Percentiles rank a stretch among this genome's conserved stretches.
phyloP scores from a whole-genome alignment of 2,113 vertebrate genomes.

The Ginglymostoma cirratum region DNA sequence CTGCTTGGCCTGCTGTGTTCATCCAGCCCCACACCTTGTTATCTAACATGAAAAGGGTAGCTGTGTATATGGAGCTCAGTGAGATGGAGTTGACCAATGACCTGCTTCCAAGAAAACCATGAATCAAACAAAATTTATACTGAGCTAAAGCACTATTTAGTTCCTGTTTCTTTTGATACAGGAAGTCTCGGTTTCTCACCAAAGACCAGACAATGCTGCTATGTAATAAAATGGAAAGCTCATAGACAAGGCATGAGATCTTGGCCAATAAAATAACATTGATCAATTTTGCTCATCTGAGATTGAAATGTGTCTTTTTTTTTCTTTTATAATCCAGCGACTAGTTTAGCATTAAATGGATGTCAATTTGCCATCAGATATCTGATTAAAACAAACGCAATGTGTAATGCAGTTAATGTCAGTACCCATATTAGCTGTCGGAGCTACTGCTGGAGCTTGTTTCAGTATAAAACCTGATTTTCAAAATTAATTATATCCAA shows the following conservation, averaged over 20 bases:
- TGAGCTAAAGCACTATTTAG: background rate
- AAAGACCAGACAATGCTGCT: too few species aligned
- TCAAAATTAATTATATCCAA: constrained; percentile 17
- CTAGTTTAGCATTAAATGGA: background rate
- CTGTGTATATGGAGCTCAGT: too few species aligned
- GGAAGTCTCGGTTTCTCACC: too few species aligned
- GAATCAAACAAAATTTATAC: too few species aligned
- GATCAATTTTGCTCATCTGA: background rate
- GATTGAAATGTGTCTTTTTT: background rate
- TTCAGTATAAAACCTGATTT: background rate
- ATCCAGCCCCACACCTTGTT: too few species aligned
- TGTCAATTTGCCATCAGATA: background rate
- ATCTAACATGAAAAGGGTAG: background rate
- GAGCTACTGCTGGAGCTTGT: background rate
- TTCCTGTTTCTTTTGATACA: background rate
- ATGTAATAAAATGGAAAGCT: background rate
- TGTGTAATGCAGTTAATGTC: background rate
- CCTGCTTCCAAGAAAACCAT: too few species aligned
- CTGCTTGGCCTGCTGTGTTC: too few species aligned
- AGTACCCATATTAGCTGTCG: background rate
- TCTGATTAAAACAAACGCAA: background rate
- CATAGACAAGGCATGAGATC: background rate
- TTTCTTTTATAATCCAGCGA: background rate
- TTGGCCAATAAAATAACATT: background rate
- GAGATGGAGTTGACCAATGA: too few species aligned